Conservation (phyloP, 2,888 invertebrate species). For the Polyommatus iphigenia region DNA sequence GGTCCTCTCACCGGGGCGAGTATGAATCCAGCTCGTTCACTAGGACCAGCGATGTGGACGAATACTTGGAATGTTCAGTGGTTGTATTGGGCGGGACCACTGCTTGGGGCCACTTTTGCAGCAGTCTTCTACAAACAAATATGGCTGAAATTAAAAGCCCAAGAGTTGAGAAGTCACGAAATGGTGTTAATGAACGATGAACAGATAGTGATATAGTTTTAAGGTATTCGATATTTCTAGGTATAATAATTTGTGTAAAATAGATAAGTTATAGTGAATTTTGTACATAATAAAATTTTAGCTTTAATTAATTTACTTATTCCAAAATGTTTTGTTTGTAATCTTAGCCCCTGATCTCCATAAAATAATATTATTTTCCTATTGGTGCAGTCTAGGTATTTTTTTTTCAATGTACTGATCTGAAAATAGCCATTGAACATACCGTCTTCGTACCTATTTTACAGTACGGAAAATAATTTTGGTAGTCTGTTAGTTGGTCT, state of each 20-base stretch:
- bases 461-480: too few species aligned
- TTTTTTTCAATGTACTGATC: not conserved
- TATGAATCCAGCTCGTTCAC: slow-evolving; percentile 85
- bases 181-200: not conserved
- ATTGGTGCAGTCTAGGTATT: not conserved
- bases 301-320: not conserved
- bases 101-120: slow-evolving; percentile 55
- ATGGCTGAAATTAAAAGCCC: slow-evolving; percentile 46
- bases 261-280: not conserved
- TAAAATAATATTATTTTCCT: not conserved
- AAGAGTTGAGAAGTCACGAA: not conserved
- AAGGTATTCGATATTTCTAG: not conserved
- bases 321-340: not conserved
- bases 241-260: not conserved
- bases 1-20: slow-evolving; percentile 86
- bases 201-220: slow-evolving; percentile 3
- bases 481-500: too few species aligned
- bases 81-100: slow-evolving; percentile 86
- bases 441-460: too few species aligned
- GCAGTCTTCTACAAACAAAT: slow-evolving; percentile 56
- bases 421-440: too few species aligned
- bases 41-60: slow-evolving; percentile 87
- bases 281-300: not conserved
- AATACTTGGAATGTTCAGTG: slow-evolving; percentile 84
- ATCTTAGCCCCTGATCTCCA: too few species aligned